Percentiles rank a stretch among this genome's conserved stretches.
These are phyloP conservation scores for Fragum whitleyi DNA, from an alignment of 2,888 invertebrate species.

Conservation along the genomic window DNA sequence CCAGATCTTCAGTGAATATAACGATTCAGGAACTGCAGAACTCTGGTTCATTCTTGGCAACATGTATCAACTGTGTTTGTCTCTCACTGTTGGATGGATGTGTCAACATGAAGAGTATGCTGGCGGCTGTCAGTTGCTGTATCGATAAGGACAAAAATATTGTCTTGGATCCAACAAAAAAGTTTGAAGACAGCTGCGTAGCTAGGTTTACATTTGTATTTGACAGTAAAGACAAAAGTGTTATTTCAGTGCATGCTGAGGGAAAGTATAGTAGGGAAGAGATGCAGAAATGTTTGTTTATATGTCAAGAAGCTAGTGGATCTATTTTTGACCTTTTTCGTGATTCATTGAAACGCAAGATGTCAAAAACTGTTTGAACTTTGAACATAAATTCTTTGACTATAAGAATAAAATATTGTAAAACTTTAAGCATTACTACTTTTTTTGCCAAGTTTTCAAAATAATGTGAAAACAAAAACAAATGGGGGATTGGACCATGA, in stretches of 20 bases:
- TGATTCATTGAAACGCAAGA: conserved; percentile 77
- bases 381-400: too few species aligned
- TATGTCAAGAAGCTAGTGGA: conserved; percentile 73
- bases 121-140: conserved; percentile 92
- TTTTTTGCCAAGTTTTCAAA: too few species aligned
- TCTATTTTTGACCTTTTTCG: conserved; percentile 79
- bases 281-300: conserved; percentile 74
- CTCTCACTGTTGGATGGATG: conserved; percentile 93
- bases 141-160: conserved; percentile 88
- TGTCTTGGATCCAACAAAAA: conserved; percentile 88
- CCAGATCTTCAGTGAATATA: conserved; percentile 92
- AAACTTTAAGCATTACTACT: neutral
- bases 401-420: neutral
- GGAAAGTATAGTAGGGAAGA: conserved; percentile 77
- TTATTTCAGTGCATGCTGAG: conserved; percentile 74
- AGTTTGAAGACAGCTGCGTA: conserved; percentile 84
- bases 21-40: conserved; percentile 95
- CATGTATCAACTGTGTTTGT: conserved; percentile 93
- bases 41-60: conserved; percentile 88
- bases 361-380: conserved; percentile 69
- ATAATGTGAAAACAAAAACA: too few species aligned
- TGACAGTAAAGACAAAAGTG: conserved; percentile 74
- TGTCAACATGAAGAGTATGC: conserved; percentile 92
- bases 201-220: conserved; percentile 79
- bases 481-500: too few species aligned